A percentile compares a stretch with the other conserved stretches of the same genome.
These are phyloP conservation scores for Zoanthus sansibaricus DNA, from an alignment of 92 coral and sea anemone genomes.

Conservation along the genomic window DNA sequence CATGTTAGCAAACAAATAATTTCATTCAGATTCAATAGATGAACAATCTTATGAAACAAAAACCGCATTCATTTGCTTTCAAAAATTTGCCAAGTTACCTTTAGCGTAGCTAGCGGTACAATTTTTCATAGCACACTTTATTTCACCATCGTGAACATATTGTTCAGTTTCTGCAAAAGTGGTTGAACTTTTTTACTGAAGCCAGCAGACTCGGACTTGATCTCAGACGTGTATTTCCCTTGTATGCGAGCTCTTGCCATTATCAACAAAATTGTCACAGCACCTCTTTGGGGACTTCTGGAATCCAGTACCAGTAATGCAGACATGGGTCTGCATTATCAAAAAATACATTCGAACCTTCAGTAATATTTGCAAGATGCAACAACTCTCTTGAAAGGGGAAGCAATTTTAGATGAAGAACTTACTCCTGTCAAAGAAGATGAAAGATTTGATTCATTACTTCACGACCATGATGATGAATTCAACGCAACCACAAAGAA, in stretches of 20 bases:
- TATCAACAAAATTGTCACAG: constrained; percentile 17
- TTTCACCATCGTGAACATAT: too few relatives aligned
- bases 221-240: too few relatives aligned
- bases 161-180: too few relatives aligned
- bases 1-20: too few relatives aligned
- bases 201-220: too few relatives aligned
- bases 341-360: constrained; percentile 1
- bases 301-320: not conserved
- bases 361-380: constrained; percentile 18
- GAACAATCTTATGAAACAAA: too few relatives aligned
- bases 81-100: too few relatives aligned
- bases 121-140: too few relatives aligned
- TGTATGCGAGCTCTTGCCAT: not conserved
- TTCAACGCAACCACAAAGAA: constrained; percentile 5
- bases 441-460: not conserved
- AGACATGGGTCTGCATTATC: constrained; percentile 1
- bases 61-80: too few relatives aligned
- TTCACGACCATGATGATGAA: not conserved
- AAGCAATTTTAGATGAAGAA: not conserved
- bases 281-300: constrained; percentile 1
- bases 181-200: too few relatives aligned
- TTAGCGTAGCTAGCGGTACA: too few relatives aligned
- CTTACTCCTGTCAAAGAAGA: constrained; percentile 7
- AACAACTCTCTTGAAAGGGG: not conserved
- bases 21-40: too few relatives aligned